phyloP scores from a whole-genome alignment of 1,140 invertebrate genomes.

The Kradibia gibbosae region DNA sequence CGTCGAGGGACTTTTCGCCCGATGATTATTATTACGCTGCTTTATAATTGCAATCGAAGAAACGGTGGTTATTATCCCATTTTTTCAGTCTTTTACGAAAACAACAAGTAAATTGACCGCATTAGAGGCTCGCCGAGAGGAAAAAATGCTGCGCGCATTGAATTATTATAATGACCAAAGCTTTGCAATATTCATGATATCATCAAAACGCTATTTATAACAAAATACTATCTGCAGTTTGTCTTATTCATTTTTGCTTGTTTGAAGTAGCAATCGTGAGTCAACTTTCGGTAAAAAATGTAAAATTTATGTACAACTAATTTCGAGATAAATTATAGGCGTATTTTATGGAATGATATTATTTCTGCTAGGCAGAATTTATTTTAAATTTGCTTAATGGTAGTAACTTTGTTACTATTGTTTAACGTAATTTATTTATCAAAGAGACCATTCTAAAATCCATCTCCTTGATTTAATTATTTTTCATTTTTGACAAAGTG shows the following conservation, averaged over 20 bases:
- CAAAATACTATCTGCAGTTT: not conserved
- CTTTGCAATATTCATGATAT: not conserved
- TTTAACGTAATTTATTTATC: too few relatives aligned
- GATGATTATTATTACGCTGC: not conserved
- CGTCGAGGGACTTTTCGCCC: too few relatives aligned
- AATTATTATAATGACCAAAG: not conserved
- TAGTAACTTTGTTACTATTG: too few relatives aligned
- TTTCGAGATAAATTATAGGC: not conserved
- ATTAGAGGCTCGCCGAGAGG: not conserved
- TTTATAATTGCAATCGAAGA: not conserved
- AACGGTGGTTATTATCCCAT: not conserved
- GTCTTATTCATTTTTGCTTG: not conserved
- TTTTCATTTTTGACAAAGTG: too few relatives aligned
- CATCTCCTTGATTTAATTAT: too few relatives aligned
- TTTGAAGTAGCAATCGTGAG: not conserved
- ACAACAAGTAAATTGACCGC: not conserved
- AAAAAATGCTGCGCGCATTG: not conserved
- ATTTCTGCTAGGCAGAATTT: too few relatives aligned
- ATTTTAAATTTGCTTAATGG: too few relatives aligned
- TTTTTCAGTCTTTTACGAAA: not conserved
- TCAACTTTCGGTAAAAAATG: not conserved
- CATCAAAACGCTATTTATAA: not conserved
- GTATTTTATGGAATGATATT: too few relatives aligned
- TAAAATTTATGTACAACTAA: not conserved
- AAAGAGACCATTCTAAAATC: too few relatives aligned